Conservation (phyloP, 2,888 invertebrate genomes). For the Timema cristinae region DNA sequence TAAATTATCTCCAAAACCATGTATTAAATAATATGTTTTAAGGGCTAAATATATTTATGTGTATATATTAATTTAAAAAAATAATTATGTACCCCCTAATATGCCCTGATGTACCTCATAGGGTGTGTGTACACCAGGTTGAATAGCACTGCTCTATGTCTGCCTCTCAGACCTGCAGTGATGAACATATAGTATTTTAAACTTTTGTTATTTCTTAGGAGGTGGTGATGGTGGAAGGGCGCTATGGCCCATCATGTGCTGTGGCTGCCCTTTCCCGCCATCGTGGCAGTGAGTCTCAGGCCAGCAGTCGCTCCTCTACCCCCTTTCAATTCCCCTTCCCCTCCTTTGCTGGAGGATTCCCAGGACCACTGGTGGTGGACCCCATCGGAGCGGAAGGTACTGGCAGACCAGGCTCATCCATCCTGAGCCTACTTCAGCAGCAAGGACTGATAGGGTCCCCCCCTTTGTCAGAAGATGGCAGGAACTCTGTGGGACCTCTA, state of each 20-base stretch:
- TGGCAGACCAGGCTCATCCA: conserved; percentile 27
- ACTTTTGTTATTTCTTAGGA: conserved; percentile 30
- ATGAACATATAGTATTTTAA: too few species aligned
- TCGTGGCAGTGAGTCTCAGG: conserved; percentile 42
- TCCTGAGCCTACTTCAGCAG: conserved; percentile 48
- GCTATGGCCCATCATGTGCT: conserved; percentile 34
- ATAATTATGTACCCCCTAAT: too few species aligned
- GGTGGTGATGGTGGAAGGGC: conserved; percentile 37
- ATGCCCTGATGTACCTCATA: too few species aligned
- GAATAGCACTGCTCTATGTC: too few species aligned
- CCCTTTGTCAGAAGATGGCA: conserved; percentile 28
- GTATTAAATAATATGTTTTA: too few species aligned
- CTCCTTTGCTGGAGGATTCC: conserved; percentile 47
- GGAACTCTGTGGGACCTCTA: conserved; percentile 30
- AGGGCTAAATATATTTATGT: too few species aligned
- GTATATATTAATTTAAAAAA: too few species aligned
- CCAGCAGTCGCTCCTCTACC: conserved; percentile 51
- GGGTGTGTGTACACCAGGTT: too few species aligned
- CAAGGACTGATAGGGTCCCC: conserved; percentile 45
- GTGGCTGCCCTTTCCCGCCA: conserved; percentile 29
- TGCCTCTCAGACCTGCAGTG: too few species aligned
- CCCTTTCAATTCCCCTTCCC: conserved; percentile 56
- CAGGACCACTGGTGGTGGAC: conserved; percentile 49
- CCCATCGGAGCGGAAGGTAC: conserved; percentile 39
- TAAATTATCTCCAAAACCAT: too few species aligned